Base-by-base conservation (phyloP, 64 coral and sea anemone genomes). In the Acropora yongei region DNA sequence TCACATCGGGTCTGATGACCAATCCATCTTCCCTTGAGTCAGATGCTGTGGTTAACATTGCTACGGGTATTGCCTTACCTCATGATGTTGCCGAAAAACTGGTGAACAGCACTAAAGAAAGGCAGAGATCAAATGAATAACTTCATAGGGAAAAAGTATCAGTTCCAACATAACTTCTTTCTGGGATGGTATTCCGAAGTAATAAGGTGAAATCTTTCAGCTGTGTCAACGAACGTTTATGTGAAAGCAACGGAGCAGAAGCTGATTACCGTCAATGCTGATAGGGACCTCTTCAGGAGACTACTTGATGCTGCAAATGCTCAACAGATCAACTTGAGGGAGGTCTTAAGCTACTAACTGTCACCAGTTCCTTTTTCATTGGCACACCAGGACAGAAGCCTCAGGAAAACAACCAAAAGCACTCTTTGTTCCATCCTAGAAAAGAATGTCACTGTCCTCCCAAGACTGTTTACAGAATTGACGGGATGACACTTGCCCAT, bases 1-100 rank as follows among this genome's bases (percentile, higher is more conserved):
- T 94, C 75, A 44, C 77, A 44, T 80, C 76, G 57, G 92, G 87
- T 40, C 67, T 93, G 44, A 88, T 93, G 92, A 93, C 50, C 50
- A 53, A 53, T 53, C 50, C 50, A 53, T 53, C 8, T 53, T 53
- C 50, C 50, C 50, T 53, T 53, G 92, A 93, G 17, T 80, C 60
- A 8, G 86, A 79, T 30, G 57, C 74, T 7, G 57, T 93, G 47
- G 12, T 88, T 6, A 89, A 82, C 78, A 49, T 93, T 49, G 67
- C 92, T 40, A 94, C 86, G 17, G 48, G 77, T 41, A 86, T 94
- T 61, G 92, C 89, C 61, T 51, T 94, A 43, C 86, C 86, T 19
- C 46, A 63, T n/a, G 88, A 90, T 79, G 88, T 90, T 11, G 76
- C 88, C 53, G 41, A 79, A 18, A 60, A 1, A 18, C 88, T 90